These are phyloP conservation scores for Mus spretus DNA, from an alignment of 2,797 vertebrate species.

Conservation along the genomic window DNA sequence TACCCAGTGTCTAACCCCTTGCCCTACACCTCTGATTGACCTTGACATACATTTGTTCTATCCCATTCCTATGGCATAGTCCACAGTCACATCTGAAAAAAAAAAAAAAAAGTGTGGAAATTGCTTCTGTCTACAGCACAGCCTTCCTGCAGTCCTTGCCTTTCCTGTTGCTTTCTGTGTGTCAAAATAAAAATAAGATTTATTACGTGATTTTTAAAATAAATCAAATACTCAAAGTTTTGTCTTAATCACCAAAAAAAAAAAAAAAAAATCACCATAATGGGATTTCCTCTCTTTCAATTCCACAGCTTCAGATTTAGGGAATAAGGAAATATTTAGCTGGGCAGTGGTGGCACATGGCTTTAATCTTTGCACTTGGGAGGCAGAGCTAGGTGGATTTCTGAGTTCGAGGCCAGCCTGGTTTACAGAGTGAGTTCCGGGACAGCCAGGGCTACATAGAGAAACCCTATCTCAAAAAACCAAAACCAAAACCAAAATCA, in stretches of 20 bases:
- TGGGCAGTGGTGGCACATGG: too few relatives aligned
- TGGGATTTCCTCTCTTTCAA: not conserved
- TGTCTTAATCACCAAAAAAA: not conserved
- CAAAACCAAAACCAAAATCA: too few relatives aligned
- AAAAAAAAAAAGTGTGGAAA: not conserved
- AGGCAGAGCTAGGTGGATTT: too few relatives aligned
- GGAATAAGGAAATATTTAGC: not conserved
- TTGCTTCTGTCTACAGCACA: not conserved
- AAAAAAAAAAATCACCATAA: constrained; percentile 27
- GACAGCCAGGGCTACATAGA: too few relatives aligned
- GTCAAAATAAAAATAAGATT: not conserved
- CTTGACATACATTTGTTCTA: not conserved
- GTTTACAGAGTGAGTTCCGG: too few relatives aligned
- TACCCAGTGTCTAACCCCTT: not conserved
- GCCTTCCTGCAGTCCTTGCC: not conserved
- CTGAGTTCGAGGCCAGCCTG: too few relatives aligned
- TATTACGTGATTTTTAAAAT: not conserved
- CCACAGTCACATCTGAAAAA: not conserved
- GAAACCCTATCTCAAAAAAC: too few relatives aligned
- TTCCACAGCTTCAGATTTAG: constrained; percentile 33
- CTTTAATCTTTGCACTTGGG: too few relatives aligned
- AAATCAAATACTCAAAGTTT: constrained; percentile 21
- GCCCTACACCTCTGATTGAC: not conserved
- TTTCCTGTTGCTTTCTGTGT: not conserved
- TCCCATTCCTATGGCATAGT: not conserved